Evolutionary conservation across 1,140 invertebrate genomes (phyloP), one percentile per base, ranked within the genome.

Genomic region (Zaprionus davidi): DNA sequence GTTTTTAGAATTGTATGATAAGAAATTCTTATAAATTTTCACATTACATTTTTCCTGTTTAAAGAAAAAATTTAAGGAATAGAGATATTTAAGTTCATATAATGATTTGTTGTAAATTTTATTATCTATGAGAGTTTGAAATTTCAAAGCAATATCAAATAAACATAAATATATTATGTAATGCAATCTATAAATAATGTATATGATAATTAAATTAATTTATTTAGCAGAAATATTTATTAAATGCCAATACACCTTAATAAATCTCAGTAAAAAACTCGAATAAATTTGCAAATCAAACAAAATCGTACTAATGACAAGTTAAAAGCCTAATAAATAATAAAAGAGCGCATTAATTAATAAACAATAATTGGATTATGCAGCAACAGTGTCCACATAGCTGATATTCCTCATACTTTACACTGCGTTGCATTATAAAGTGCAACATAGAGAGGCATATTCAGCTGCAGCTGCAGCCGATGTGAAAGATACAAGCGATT

Each of bases 401-500:
- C 46, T 51, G 20, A 51, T 51, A 13, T 24, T 20, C 46, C 46
- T 0, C 41, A 46, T n/a, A 17, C 41, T 46, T 49, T 20, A 0
- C 46, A 46, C 46, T 51, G n/a, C 41, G 7, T 46, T 46, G 41
- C 46, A 51, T 13, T 13, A 51, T 51, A 24, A 13, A 24, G 20
- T 51, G 46, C 20, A 22, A 5, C 9, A 34, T 1, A 3, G 9
- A 49, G 17, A 13, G 5, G 7, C 38, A n/a, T 2, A 6, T 41
- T 13, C 38, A 41, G 20, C 11, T 51, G 46, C 46, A 51, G 46
- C 41, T 46, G 41, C 46, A 51, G 24, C 24, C 17, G 11, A 41
- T 26, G 53, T 26, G 26, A 20, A n/a, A 58, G 31, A 58, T 58
- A 12, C 22, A 22, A 31, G n/a, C 65, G 53, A 31, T 58, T 56